These are phyloP conservation scores for Napeogenes inachia DNA, from an alignment of 2,888 invertebrate species.

Conservation along the genomic window DNA sequence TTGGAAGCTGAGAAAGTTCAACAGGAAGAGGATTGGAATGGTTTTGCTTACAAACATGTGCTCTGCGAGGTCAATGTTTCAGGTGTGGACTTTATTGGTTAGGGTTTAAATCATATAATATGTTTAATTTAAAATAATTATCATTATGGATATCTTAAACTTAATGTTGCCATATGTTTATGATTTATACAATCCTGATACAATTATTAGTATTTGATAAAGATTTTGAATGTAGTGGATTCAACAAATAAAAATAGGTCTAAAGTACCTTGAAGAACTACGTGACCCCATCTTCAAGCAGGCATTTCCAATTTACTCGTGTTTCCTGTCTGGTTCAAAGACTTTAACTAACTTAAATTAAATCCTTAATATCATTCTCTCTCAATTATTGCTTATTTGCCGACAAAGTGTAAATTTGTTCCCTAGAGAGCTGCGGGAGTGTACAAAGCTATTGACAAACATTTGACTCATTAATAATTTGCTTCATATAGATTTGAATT, in stretches of 20 bases:
- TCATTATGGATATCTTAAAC: neutral
- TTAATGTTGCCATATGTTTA: too few relatives aligned
- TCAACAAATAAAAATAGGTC: too few relatives aligned
- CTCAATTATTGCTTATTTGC: neutral
- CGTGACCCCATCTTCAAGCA: constrained; percentile 10
- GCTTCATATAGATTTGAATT: too few relatives aligned
- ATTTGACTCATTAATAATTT: too few relatives aligned
- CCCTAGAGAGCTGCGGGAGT: too few relatives aligned
- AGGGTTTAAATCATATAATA: neutral
- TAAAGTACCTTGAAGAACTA: neutral
- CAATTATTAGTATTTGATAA: too few relatives aligned
- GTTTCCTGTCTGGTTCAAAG: constrained; percentile 11
- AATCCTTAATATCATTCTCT: constrained; percentile 1
- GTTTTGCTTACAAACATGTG: constrained; percentile 22
- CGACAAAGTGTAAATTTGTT: too few relatives aligned
- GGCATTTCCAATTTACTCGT: constrained; percentile 12
- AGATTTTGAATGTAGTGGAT: too few relatives aligned
- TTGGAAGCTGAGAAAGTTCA: constrained; percentile 15
- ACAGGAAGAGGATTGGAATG: constrained; percentile 17
- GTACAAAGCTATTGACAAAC: too few relatives aligned
- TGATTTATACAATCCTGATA: too few relatives aligned
- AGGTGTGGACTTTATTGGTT: neutral
- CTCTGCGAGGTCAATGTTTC: constrained; percentile 21
- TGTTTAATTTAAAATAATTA: neutral
- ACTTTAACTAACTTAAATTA: constrained; percentile 13